Evolutionary conservation across 2,113 vertebrate genomes (phyloP).

Genomic region (Pogona vitticeps): DNA sequence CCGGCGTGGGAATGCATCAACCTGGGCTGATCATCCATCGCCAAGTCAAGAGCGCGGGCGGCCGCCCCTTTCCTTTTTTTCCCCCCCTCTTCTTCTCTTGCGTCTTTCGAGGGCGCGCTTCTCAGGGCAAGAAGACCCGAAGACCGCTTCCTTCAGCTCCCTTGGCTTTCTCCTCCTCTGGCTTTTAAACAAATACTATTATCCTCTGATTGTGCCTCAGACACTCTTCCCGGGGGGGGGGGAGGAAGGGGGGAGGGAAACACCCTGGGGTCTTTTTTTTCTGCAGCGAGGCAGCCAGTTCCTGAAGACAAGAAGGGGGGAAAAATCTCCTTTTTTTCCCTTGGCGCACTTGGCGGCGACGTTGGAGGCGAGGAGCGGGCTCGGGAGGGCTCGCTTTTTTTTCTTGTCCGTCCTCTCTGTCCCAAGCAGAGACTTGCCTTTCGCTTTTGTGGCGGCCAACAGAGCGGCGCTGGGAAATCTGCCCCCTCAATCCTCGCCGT

Average conservation of each 20-base stretch:
- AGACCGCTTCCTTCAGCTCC: conserved; percentile 36
- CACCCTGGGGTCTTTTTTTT: neutral
- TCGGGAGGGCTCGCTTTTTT: conserved; percentile 12
- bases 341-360: conserved; percentile 58
- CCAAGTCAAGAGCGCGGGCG: conserved; percentile 32
- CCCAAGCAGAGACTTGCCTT: conserved; percentile 29
- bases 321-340: conserved; percentile 61
- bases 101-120: conserved; percentile 68
- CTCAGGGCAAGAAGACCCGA: conserved; percentile 48
- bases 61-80: conserved; percentile 50
- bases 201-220: conserved; percentile 72
- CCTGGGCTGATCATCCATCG: conserved; percentile 95
- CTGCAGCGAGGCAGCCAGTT: neutral
- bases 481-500: neutral
- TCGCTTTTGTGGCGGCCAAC: neutral
- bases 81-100: conserved; percentile 51
- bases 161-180: conserved; percentile 34
- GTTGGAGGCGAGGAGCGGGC: conserved; percentile 48
- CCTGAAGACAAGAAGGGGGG: conserved; percentile 45
- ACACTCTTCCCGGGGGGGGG: conserved; percentile 70
- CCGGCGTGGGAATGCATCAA: conserved; percentile 95
- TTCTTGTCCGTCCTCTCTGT: neutral
- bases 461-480: conserved; percentile 25
- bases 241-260: conserved; percentile 43
- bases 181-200: conserved; percentile 24